phyloP scores from a whole-genome alignment of 2,888 invertebrate genomes.

The Mimumesa dahlbomi region DNA sequence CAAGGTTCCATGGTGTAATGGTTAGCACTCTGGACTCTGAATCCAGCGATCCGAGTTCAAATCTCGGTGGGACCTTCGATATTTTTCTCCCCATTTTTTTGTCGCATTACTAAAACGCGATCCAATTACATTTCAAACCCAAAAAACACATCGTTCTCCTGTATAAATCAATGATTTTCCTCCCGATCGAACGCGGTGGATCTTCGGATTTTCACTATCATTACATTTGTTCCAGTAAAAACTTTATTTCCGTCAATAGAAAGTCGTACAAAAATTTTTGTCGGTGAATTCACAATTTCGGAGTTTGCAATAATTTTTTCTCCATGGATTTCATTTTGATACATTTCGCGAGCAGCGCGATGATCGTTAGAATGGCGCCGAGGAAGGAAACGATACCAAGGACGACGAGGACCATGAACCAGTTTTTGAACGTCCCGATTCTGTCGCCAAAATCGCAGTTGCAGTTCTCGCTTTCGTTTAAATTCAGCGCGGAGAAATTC shows the following conservation, averaged over 20 bases:
- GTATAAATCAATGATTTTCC: no score
- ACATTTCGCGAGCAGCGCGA: slow-evolving; percentile 70
- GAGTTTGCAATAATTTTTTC: slow-evolving; percentile 71
- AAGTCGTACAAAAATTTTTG: background rate
- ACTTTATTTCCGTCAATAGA: no score
- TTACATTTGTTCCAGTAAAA: no score
- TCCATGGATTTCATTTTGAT: slow-evolving; percentile 68
- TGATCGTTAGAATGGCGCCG: slow-evolving; percentile 71
- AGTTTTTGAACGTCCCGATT: slow-evolving; percentile 73
- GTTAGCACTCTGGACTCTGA: slow-evolving; percentile 90
- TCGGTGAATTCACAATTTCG: slow-evolving; percentile 61
- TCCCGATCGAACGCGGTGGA: no score
- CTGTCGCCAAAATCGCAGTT: slow-evolving; percentile 72
- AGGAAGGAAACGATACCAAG: slow-evolving; percentile 72
- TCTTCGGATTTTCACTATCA: no score
- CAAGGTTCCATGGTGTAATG: slow-evolving; percentile 87
- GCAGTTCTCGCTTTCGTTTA: slow-evolving; percentile 70
- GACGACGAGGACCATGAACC: slow-evolving; percentile 74
- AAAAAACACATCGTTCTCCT: no score
- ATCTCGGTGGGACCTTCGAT: slow-evolving; percentile 86
- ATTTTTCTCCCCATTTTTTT: slow-evolving; percentile 9
- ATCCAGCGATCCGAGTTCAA: slow-evolving; percentile 90
- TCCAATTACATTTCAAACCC: no score
- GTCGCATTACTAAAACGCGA: background rate
- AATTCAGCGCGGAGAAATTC: slow-evolving; percentile 71